Evolutionary conservation across 2,113 vertebrate species (phyloP), one percentile per base, ranked within the genome.

Genomic region (Rhabdomys dilectus): DNA sequence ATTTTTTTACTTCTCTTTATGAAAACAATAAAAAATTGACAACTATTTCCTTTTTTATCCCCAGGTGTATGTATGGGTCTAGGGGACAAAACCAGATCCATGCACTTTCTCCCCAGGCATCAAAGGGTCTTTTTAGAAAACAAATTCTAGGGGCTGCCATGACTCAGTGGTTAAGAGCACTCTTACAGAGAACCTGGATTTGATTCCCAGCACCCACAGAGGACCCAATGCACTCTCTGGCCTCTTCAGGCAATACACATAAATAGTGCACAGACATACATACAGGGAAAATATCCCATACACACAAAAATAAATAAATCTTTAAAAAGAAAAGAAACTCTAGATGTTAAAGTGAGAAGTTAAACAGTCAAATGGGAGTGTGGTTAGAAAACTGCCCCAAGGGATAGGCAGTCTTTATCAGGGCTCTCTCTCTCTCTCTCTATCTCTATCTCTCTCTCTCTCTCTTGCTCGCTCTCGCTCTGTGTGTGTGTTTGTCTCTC

Each of bases 91-190:
- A 66, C 42, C 80, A 94, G 1, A 75, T 26, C 22, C 58, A 89
- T 36, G 70, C 24, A 87, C 36, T 1, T 22, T 94, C 16, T 92
- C 48, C n/a, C 92, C 56, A 70, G 93, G 24, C 3, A 88, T n/a
- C 36, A 62, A 22, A 53, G 73, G 2, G 72, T 95, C 34, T 78
- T 93, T 94, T 89, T 53, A 89, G 82, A 77, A 95, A 96, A 53
- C 10, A 91, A 85, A 86, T 64, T 76, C 34, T 51, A 88, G 82
- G 36, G 36, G 0, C 80, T 39, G 19, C 24, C 21, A 26, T 58
- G 53, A 22, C 78, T 24, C 51, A 56, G 13, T 42, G 58, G 13
- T 17, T 84, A 42, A 19, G n/a, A 62, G 39, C n/a, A 62, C 15
- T 31, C 13, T 82, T 60, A 12, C 5, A 82, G 81, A 84, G 24